These are phyloP conservation scores for Nannobrachium achirus DNA, from an alignment of 2,113 vertebrate genomes.

Conservation along the genomic window DNA sequence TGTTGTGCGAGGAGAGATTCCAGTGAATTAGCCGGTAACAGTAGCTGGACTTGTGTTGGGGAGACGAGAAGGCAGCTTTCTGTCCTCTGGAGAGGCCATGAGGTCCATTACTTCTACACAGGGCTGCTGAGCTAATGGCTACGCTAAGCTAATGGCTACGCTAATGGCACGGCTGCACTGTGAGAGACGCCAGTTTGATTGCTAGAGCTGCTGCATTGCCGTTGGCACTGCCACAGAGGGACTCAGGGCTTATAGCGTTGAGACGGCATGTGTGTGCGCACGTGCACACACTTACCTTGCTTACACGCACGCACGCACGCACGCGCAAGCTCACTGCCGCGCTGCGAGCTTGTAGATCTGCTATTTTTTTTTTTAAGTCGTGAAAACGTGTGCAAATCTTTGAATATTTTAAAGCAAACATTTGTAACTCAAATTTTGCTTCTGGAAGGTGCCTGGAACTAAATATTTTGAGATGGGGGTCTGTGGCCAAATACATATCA, in stretches of 20 bases:
- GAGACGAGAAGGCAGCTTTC: conserved; percentile 31
- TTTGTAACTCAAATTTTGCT: too few relatives aligned
- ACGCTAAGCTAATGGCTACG: conserved; percentile 63
- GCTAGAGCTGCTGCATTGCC: conserved; percentile 42
- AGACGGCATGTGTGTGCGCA: not conserved
- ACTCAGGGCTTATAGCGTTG: conserved; percentile 16
- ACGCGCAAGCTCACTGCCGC: not conserved
- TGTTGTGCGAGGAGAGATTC: conserved; percentile 19
- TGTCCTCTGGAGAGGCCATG: conserved; percentile 44
- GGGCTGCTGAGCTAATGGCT: conserved; percentile 61
- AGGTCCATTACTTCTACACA: conserved; percentile 52
- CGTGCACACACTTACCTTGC: too few relatives aligned
- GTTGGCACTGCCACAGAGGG: conserved; percentile 30
- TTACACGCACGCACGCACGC: conserved; percentile 21
- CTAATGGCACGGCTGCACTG: conserved; percentile 62
- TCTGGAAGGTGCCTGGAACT: too few relatives aligned
- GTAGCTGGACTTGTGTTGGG: conserved; percentile 19
- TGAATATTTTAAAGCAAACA: too few relatives aligned
- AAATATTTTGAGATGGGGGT: too few relatives aligned
- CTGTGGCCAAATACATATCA: too few relatives aligned
- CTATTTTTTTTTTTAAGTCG: too few relatives aligned
- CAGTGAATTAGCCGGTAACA: conserved; percentile 38
- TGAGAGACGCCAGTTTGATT: conserved; percentile 48
- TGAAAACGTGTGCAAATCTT: too few relatives aligned
- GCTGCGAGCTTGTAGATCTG: too few relatives aligned